Conservation (phyloP, 2,113 vertebrate species). For the Brienomyrus brachyistius region DNA sequence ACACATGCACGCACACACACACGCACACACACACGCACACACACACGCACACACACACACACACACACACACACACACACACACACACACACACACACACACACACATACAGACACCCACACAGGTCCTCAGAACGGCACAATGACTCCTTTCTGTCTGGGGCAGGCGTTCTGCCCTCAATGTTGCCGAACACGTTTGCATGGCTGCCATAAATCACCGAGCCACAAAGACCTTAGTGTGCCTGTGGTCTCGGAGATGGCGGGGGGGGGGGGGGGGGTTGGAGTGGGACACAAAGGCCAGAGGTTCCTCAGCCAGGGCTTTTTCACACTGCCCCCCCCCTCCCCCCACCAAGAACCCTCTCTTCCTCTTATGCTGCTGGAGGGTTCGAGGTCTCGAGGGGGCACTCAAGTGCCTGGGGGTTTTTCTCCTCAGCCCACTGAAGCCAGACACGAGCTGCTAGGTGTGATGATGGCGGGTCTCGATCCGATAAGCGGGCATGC, state of each 20-base stretch:
- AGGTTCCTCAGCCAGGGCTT: not conserved
- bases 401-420: not conserved
- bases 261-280: not conserved
- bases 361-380: not conserved
- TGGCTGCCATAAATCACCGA: constrained; percentile 19
- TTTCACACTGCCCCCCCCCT: not conserved
- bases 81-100: constrained; percentile 16
- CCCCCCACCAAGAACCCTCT: too few species aligned
- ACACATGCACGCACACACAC: too few species aligned
- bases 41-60: not conserved
- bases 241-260: not conserved
- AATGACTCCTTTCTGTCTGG: constrained; percentile 9
- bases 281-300: not conserved
- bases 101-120: constrained; percentile 11
- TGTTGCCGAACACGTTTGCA: not conserved
- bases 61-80: constrained; percentile 26
- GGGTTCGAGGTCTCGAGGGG: not conserved
- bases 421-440: not conserved
- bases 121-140: constrained; percentile 18
- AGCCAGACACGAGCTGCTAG: not conserved
- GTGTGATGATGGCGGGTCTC: not conserved
- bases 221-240: constrained; percentile 14
- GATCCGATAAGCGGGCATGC: not conserved
- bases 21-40: too few species aligned
- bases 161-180: not conserved